phyloP scores from a whole-genome alignment of 37 sponge, comb jelly and placozoan species.

The Ianthella basta region DNA sequence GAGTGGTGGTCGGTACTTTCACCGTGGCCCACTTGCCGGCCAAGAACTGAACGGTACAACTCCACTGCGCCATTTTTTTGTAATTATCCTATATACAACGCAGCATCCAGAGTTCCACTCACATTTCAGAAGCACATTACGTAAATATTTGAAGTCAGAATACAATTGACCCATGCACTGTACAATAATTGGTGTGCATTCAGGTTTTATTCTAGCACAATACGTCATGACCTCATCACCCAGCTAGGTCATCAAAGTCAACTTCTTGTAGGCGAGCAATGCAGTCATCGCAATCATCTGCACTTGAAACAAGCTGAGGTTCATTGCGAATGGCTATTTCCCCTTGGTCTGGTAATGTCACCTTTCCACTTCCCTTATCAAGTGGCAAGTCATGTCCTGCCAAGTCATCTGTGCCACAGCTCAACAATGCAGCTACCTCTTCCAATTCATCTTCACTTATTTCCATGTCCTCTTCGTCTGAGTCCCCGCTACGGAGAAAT shows the following conservation, averaged over 20 bases:
- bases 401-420: neutral
- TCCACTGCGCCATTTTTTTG: neutral
- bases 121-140: no score
- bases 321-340: neutral
- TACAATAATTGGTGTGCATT: no score
- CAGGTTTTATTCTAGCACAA: no score
- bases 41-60: conserved; percentile 8
- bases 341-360: neutral
- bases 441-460: conserved; percentile 8
- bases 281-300: neutral
- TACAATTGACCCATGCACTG: no score
- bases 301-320: neutral
- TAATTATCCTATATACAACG: no score
- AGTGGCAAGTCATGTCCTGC: neutral
- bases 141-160: no score
- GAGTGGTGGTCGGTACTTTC: conserved; percentile 47
- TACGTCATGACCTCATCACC: neutral
- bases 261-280: neutral
- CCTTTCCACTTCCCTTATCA: neutral
- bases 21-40: conserved; percentile 52
- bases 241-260: neutral
- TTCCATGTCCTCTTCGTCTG: neutral
- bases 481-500: neutral
- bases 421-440: neutral
- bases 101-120: no score